Conservation (phyloP, 2,113 vertebrate genomes). For the Prinia subflava region DNA sequence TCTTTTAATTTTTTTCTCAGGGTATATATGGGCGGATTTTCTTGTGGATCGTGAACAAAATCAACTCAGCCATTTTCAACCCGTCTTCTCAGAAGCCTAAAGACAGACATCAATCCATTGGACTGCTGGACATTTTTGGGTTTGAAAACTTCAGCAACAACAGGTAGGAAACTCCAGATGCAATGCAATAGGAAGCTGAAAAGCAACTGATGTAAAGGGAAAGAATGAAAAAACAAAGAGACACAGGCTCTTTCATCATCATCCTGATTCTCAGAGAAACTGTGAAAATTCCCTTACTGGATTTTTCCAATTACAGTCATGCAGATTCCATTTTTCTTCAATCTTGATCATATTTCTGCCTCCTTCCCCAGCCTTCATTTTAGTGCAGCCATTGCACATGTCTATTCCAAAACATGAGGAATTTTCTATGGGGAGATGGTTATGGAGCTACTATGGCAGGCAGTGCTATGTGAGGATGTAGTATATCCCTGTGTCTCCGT, state of each 20-base stretch:
- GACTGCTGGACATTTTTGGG: constrained; percentile 95
- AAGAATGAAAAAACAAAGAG: neutral
- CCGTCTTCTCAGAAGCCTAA: constrained; percentile 69
- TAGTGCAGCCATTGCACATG: neutral
- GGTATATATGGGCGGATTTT: constrained; percentile 92
- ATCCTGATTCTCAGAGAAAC: neutral
- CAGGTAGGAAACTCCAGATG: constrained; percentile 75
- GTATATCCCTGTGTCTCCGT: neutral
- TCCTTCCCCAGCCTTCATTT: neutral
- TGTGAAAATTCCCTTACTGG: neutral
- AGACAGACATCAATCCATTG: constrained; percentile 76
- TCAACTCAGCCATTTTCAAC: constrained; percentile 86
- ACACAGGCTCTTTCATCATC: neutral
- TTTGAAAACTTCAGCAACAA: constrained; percentile 98
- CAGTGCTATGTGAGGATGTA: neutral
- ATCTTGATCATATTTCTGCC: neutral
- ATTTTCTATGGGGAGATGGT: neutral
- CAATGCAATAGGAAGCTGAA: neutral
- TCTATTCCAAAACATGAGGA: neutral
- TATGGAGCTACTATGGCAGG: neutral
- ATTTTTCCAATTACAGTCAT: neutral
- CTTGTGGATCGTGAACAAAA: constrained; percentile 93
- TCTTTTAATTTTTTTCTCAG: constrained; percentile 65
- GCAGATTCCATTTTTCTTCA: neutral
- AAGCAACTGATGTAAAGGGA: neutral